A percentile compares a stretch with the other conserved stretches of the same genome.
Conservation (phyloP, 2,888 invertebrate species). For the Petrolisthes manimaculis region DNA sequence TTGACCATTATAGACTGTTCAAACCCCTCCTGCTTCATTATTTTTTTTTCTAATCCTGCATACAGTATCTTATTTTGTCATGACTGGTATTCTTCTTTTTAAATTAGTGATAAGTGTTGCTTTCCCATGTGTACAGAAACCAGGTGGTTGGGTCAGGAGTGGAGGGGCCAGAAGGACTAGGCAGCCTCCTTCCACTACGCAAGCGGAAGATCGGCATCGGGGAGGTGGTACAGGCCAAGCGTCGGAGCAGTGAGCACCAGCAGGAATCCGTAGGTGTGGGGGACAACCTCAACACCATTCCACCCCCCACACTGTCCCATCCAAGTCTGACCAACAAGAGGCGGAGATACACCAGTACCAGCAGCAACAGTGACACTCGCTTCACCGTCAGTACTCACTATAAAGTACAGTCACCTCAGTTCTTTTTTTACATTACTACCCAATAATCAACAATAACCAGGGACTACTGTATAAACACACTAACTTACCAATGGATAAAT, state of each 20-base stretch:
- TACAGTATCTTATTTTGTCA: too few relatives aligned
- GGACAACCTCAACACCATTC: neutral
- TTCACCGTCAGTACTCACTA: slow-evolving; percentile 25
- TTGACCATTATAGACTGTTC: too few relatives aligned
- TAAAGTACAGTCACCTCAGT: too few relatives aligned
- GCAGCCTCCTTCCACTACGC: slow-evolving; percentile 52
- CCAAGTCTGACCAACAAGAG: slow-evolving; percentile 37
- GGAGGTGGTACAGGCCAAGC: slow-evolving; percentile 41
- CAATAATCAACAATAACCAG: too few relatives aligned
- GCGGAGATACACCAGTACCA: slow-evolving; percentile 33
- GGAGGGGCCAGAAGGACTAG: slow-evolving; percentile 54
- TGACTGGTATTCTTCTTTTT: neutral
- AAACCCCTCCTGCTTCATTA: too few relatives aligned
- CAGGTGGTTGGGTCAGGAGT: slow-evolving; percentile 57
- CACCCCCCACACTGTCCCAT: neutral
- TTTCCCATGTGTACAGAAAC: slow-evolving; percentile 27
- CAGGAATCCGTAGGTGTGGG: slow-evolving; percentile 7
- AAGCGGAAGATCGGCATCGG: slow-evolving; percentile 55
- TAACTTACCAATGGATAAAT: too few relatives aligned
- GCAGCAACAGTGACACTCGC: slow-evolving; percentile 43
- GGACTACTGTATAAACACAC: too few relatives aligned
- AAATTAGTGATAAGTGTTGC: neutral
- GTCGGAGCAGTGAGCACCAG: slow-evolving; percentile 34
- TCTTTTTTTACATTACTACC: too few relatives aligned
- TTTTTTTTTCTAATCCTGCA: too few relatives aligned